These are phyloP conservation scores for Engystomops pustulosus DNA, from an alignment of 2,113 vertebrate genomes.

Conservation along the genomic window DNA sequence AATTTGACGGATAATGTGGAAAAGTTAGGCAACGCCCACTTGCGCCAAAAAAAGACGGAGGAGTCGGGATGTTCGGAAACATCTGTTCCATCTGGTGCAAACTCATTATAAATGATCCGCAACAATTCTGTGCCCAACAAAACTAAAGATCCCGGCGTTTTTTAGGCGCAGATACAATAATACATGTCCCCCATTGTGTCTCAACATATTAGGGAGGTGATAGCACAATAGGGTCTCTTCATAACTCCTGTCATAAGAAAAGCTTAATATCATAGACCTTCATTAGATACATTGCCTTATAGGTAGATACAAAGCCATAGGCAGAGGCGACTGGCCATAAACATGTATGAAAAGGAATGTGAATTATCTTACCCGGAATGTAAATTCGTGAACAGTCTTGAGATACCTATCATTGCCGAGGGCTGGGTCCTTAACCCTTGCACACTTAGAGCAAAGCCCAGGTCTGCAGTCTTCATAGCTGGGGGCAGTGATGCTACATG, in stretches of 20 bases:
- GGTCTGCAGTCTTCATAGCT: background rate
- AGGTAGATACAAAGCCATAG: background rate
- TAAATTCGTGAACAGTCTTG: background rate
- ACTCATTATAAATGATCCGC: too few species aligned
- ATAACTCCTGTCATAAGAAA: background rate
- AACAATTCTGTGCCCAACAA: too few species aligned
- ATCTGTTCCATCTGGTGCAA: too few species aligned
- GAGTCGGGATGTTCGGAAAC: too few species aligned
- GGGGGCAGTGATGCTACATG: background rate
- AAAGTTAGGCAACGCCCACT: too few species aligned
- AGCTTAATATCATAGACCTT: background rate
- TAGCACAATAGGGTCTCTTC: conserved; percentile 13
- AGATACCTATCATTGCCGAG: background rate
- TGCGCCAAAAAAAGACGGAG: too few species aligned
- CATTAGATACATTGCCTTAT: background rate
- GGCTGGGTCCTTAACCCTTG: too few species aligned
- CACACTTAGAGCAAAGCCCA: background rate
- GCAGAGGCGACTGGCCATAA: background rate
- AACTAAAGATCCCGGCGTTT: too few species aligned
- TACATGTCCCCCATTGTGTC: too few species aligned
- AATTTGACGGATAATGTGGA: too few species aligned
- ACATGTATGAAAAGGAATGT: background rate
- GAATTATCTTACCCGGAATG: background rate
- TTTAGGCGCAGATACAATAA: too few species aligned
- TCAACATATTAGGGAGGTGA: conserved; percentile 16